These are phyloP conservation scores for Wasmannia auropunctata DNA, from an alignment of 1,140 invertebrate genomes.

Conservation along the genomic window DNA sequence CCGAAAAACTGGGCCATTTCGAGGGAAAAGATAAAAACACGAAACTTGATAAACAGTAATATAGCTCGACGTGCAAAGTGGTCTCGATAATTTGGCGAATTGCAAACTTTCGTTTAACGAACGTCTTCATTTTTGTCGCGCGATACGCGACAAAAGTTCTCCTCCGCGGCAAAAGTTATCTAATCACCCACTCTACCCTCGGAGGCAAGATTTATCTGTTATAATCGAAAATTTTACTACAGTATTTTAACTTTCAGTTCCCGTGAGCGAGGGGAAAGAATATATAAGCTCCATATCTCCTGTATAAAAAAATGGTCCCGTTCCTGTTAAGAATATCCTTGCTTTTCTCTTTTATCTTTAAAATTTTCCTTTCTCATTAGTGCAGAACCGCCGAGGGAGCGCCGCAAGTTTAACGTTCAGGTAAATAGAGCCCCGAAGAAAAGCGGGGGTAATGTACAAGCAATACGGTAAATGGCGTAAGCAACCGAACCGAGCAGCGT, in stretches of 20 bases:
- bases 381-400: not conserved
- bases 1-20: constrained; percentile 10
- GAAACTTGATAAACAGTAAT: constrained; percentile 23
- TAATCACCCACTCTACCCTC: not conserved
- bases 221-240: constrained; percentile 1
- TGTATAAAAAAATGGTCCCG: not conserved
- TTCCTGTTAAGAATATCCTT: not conserved
- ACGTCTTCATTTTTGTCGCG: not conserved
- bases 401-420: not conserved
- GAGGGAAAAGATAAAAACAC: not conserved
- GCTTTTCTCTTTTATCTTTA: not conserved
- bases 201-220: constrained; percentile 1
- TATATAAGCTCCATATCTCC: not conserved
- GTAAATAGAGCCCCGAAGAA: constrained; percentile 19
- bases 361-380: constrained; percentile 6
- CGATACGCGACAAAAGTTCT: not conserved
- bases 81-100: not conserved
- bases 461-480: constrained; percentile 40
- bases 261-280: not conserved
- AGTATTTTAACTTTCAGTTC: not conserved
- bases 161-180: not conserved
- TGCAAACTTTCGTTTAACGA: not conserved
- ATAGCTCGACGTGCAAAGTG: not conserved
- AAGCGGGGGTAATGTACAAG: constrained; percentile 43
- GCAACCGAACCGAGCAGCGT: constrained; percentile 12